A percentile compares a stretch with the other conserved stretches of the same genome.
phyloP scores from a whole-genome alignment of 2,888 invertebrate species.

The Drosophila cognata region DNA sequence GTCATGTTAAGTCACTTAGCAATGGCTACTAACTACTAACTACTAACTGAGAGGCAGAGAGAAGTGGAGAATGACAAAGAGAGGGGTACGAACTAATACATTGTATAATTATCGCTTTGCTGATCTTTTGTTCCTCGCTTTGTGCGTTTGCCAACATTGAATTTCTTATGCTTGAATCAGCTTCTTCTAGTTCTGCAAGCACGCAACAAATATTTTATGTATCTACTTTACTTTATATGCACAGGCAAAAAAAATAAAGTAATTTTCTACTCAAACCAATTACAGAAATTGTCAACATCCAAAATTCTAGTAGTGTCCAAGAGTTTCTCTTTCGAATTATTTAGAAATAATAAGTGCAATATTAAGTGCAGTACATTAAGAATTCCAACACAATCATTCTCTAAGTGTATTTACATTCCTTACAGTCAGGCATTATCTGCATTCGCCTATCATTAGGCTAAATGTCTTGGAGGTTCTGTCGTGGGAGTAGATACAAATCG shows the following conservation, averaged over 20 bases:
- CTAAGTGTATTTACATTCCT: slow-evolving; percentile 1
- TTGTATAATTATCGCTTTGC: slow-evolving; percentile 78
- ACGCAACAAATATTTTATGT: slow-evolving; percentile 59
- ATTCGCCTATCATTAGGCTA: slow-evolving; percentile 71
- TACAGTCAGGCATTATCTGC: slow-evolving; percentile 53
- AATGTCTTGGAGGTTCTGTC: slow-evolving; percentile 51
- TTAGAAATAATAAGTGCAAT: neutral
- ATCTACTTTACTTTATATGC: neutral
- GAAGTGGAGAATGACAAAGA: neutral
- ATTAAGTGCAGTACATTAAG: neutral
- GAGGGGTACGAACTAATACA: slow-evolving; percentile 68
- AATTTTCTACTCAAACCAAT: neutral
- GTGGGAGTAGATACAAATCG: slow-evolving; percentile 70
- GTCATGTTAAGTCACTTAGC: slow-evolving; percentile 74
- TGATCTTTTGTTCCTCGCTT: slow-evolving; percentile 61
- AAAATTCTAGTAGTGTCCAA: neutral
- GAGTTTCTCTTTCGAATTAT: neutral
- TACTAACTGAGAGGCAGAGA: neutral
- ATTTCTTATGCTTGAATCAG: slow-evolving; percentile 49
- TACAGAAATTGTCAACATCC: neutral
- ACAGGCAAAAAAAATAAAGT: neutral
- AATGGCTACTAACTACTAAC: slow-evolving; percentile 49
- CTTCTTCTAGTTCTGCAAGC: slow-evolving; percentile 50
- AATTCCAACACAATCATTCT: neutral
- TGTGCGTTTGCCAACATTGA: slow-evolving; percentile 65